Conservation (phyloP, 2,113 vertebrate genomes). For the Echinops telfairi region DNA sequence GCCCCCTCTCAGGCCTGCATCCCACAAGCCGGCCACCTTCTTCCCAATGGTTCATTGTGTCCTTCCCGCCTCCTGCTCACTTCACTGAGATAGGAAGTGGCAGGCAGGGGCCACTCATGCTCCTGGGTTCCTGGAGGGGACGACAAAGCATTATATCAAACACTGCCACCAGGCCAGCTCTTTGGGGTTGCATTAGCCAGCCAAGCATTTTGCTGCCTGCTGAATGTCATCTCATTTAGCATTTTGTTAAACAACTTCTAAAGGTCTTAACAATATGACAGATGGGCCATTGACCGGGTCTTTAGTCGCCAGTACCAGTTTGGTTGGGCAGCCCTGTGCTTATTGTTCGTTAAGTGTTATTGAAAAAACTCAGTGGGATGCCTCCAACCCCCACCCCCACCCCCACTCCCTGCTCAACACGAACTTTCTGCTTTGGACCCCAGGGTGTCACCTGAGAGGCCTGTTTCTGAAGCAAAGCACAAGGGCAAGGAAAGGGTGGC, state of each 20-base stretch:
- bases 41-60: constrained; percentile 70
- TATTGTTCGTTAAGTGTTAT: constrained; percentile 87
- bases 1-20: constrained; percentile 55
- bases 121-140: constrained; percentile 79
- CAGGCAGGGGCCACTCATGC: constrained; percentile 79
- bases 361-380: constrained; percentile 84
- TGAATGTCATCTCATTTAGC: constrained; percentile 90
- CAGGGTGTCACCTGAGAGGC: constrained; percentile 56
- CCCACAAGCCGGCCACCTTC: constrained; percentile 30
- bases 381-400: neutral
- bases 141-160: constrained; percentile 85
- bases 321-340: constrained; percentile 85
- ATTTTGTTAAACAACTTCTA: constrained; percentile 90
- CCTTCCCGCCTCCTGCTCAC: constrained; percentile 77
- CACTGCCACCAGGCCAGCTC: constrained; percentile 80
- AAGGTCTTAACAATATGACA: constrained; percentile 89
- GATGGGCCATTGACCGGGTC: constrained; percentile 86
- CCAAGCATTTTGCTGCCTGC: constrained; percentile 87
- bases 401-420: neutral
- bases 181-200: constrained; percentile 86
- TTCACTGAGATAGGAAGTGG: constrained; percentile 83
- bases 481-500: constrained; percentile 35
- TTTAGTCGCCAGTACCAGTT: constrained; percentile 86
- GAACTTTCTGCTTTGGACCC: constrained; percentile 65
- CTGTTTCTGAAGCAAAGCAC: constrained; percentile 62